A percentile compares a stretch with the other conserved stretches of the same genome.
phyloP scores from a whole-genome alignment of 1,140 invertebrate species.

The Lepidurus arcticus region DNA sequence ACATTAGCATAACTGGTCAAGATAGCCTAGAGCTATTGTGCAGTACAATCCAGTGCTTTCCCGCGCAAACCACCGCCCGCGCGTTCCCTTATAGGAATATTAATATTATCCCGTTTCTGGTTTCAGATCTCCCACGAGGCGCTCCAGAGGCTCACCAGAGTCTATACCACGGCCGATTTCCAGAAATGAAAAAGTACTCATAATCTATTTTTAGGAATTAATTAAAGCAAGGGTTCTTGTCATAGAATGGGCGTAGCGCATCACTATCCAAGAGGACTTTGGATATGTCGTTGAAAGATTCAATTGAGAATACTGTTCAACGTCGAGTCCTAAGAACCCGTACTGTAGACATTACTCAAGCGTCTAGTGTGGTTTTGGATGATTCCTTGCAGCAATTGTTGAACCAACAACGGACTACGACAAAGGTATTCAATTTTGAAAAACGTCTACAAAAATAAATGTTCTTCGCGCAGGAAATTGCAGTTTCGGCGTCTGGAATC shows the following conservation, averaged over 20 bases:
- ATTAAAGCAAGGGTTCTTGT: not conserved
- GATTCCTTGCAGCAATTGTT: not conserved
- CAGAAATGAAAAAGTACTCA: not conserved
- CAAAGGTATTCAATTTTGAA: not conserved
- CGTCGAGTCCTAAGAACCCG: not conserved
- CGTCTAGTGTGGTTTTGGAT: not conserved
- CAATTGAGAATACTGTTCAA: not conserved
- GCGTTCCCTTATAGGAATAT: not conserved
- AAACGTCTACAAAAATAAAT: too few relatives aligned
- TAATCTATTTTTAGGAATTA: not conserved
- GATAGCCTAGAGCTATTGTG: not conserved
- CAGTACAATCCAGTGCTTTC: not conserved
- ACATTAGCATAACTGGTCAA: not conserved
- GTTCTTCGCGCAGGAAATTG: not conserved
- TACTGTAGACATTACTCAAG: not conserved
- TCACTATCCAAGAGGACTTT: not conserved
- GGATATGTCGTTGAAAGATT: conserved; percentile 1
- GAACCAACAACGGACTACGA: not conserved
- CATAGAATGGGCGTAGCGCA: not conserved
- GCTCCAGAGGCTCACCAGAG: not conserved
- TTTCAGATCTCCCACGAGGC: conserved; percentile 13
- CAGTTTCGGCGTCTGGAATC: not conserved
- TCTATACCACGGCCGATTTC: not conserved
- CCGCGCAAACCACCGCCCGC: not conserved
- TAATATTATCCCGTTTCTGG: not conserved